Conservation (phyloP, 1,140 invertebrate species). For the Halotydeus destructor region DNA sequence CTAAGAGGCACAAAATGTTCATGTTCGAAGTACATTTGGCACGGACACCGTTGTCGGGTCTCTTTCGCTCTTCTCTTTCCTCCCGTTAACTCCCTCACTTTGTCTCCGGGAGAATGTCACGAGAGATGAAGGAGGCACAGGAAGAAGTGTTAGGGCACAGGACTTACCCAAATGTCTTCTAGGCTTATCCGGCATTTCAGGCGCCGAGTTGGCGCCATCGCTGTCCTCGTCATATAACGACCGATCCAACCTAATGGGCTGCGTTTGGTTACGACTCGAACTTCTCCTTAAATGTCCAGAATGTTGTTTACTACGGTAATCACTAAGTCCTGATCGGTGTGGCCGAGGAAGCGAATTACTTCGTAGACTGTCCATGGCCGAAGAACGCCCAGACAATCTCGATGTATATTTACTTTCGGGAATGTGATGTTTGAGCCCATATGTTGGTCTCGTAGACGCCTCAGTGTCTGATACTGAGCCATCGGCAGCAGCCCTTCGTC, state of each 20-base stretch:
- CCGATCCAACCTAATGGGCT: neutral
- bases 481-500: constrained; percentile 28
- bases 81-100: too few relatives aligned
- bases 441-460: too few relatives aligned
- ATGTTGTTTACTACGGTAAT: constrained; percentile 1
- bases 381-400: neutral
- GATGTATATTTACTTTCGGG: neutral
- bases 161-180: neutral
- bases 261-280: neutral
- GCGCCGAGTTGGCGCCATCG: constrained; percentile 55
- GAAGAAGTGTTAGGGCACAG: neutral
- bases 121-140: neutral
- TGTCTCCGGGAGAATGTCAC: too few relatives aligned
- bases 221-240: constrained; percentile 40
- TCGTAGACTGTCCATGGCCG: neutral
- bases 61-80: too few relatives aligned
- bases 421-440: neutral
- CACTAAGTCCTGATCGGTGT: neutral
- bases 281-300: neutral
- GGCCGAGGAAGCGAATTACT: constrained; percentile 4
- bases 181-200: constrained; percentile 31
- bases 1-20: too few relatives aligned
- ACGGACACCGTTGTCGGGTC: too few relatives aligned
- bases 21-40: too few relatives aligned
- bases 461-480: constrained; percentile 88